Evolutionary conservation across 2,797 vertebrate genomes (phyloP), one percentile per base, ranked within the genome.

Genomic region (Cossypha niveicapilla): DNA sequence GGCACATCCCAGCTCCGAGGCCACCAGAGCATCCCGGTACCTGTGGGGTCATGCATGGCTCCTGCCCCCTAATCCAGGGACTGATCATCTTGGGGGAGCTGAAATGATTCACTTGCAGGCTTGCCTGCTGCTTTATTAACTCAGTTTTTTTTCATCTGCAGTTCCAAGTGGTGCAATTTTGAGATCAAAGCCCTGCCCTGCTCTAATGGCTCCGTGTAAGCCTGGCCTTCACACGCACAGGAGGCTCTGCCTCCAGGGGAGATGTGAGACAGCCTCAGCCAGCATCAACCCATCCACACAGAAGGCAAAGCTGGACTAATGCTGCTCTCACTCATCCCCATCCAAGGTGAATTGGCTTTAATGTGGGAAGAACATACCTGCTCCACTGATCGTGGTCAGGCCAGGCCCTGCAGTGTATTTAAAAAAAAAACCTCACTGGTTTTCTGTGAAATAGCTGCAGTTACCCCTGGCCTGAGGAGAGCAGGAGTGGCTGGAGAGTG

Each of bases 131-230:
- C 9, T 90, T 53, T 58, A 76, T 74, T 91, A 87, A 80, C 42
- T 71, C 12, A 1, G 5, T 5, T 37, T 35, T 10, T 45, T 74
- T 71, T 54, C 72, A 65, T 74, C 68, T 86, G 42, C 41, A 54
- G 4, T 77, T 95, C 77, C 75, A 88, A 90, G 47, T 47, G 68
- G 82, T 41, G 88, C 50, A 77, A 82, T 94, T 94, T 86, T 11
- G 82, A 92, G 92, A 92, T 96, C 82, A 94, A 96, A 95, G 95
- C 21, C 61, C 45, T 88, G 87, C 28, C 32, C 44, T 70, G 35
- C 35, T 85, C 57, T 56, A 23, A 80, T 67, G 79, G 57, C 56
- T 58, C 65, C 0, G 0, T 16, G 9, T 28, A 44, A 74, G 74
- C 66, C 58, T 2, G 5, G 81, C 51, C 89, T 72, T 89, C 81